Conservation (phyloP, 1,140 invertebrate genomes). For the Drosophila melanica region DNA sequence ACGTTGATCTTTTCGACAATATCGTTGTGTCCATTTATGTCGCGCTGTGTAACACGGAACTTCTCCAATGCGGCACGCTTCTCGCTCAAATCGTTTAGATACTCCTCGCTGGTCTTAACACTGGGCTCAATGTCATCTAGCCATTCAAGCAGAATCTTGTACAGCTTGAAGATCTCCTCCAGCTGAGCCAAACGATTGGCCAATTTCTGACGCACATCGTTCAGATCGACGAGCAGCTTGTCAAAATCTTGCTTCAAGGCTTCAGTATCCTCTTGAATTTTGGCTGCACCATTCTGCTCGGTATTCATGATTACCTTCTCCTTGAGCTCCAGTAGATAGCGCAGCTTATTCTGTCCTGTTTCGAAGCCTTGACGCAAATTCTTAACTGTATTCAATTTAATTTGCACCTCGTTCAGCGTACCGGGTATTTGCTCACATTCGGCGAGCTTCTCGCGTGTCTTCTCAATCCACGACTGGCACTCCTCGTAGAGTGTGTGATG, state of each 20-base stretch:
- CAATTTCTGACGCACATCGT: constrained; percentile 90
- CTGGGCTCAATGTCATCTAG: constrained; percentile 94
- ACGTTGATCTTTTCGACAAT: constrained; percentile 89
- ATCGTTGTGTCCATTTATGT: constrained; percentile 91
- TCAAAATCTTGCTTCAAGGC: constrained; percentile 95
- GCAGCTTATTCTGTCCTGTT: constrained; percentile 95
- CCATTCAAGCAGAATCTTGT: constrained; percentile 92
- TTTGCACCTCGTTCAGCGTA: constrained; percentile 91
- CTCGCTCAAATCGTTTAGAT: constrained; percentile 93
- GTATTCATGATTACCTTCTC: constrained; percentile 96
- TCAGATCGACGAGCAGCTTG: constrained; percentile 91
- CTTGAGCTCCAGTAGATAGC: constrained; percentile 95
- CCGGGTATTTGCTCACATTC: constrained; percentile 91
- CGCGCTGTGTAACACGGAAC: constrained; percentile 90
- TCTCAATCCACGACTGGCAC: constrained; percentile 95
- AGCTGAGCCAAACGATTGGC: constrained; percentile 89
- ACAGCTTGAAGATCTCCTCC: constrained; percentile 93
- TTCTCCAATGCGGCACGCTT: constrained; percentile 95
- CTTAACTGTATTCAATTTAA: constrained; percentile 93
- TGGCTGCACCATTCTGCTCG: constrained; percentile 92
- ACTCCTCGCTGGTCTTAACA: constrained; percentile 88
- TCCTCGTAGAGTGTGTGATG: constrained; percentile 95
- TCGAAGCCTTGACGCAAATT: constrained; percentile 93
- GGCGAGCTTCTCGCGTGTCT: constrained; percentile 91
- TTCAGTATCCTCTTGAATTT: constrained; percentile 95